phyloP scores from a whole-genome alignment of 2,888 invertebrate genomes.

The Phanerotoma sp. region DNA sequence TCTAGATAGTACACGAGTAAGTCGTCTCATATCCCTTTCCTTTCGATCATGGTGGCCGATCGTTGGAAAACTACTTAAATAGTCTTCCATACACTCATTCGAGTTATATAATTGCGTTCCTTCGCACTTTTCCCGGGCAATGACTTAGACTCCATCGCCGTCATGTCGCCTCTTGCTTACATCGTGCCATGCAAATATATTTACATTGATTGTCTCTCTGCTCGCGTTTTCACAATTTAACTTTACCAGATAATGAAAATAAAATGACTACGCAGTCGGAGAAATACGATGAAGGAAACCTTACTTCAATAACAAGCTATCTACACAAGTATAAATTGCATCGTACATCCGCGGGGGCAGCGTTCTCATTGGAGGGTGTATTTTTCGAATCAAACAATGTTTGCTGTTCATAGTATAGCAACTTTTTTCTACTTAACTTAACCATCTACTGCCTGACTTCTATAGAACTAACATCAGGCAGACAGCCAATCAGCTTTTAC shows the following conservation, averaged over 20 bases:
- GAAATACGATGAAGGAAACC: neutral
- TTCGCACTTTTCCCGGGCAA: slow-evolving; percentile 41
- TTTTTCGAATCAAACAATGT: neutral
- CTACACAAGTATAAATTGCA: neutral
- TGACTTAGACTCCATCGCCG: slow-evolving; percentile 34
- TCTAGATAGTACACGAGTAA: slow-evolving; percentile 48
- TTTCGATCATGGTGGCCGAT: slow-evolving; percentile 37
- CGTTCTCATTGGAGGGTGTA: no score
- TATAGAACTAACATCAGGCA: slow-evolving; percentile 13
- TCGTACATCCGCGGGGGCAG: neutral
- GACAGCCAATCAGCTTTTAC: slow-evolving; percentile 30
- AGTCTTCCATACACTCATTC: slow-evolving; percentile 30
- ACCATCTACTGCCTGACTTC: slow-evolving; percentile 13
- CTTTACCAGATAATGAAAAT: slow-evolving; percentile 7
- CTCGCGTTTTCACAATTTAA: neutral
- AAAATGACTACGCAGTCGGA: neutral
- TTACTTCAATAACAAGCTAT: slow-evolving; percentile 1
- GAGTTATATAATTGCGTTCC: slow-evolving; percentile 37
- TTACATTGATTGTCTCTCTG: slow-evolving; percentile 26
- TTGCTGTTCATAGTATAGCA: neutral
- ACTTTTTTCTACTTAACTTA: neutral
- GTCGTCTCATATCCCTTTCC: slow-evolving; percentile 37
- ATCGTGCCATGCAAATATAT: slow-evolving; percentile 15
- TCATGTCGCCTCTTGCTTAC: slow-evolving; percentile 16
- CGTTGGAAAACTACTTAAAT: slow-evolving; percentile 48